These are phyloP conservation scores for Girardinichthys multiradiatus DNA, from an alignment of 2,113 vertebrate species.

Conservation along the genomic window DNA sequence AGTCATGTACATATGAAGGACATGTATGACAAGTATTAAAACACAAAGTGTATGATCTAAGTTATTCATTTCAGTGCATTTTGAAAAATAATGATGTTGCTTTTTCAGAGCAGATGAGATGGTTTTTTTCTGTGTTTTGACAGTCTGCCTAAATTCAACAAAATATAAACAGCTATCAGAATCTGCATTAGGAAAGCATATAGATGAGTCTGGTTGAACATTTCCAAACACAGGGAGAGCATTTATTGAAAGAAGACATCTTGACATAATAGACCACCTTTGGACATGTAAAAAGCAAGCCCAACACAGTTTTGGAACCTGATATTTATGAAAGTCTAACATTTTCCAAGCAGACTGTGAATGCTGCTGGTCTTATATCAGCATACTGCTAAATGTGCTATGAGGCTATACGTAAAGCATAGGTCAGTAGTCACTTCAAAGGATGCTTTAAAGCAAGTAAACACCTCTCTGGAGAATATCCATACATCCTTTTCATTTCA, in stretches of 20 bases:
- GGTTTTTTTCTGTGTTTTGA: no score
- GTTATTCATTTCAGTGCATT: no score
- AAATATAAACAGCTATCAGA: no score
- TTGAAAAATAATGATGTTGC: no score
- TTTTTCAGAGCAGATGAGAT: no score
- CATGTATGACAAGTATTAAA: no score
- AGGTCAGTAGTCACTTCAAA: slow-evolving; percentile 24
- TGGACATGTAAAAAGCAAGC: slow-evolving; percentile 22
- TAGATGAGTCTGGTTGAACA: background rate
- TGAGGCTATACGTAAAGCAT: slow-evolving; percentile 14
- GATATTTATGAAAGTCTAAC: slow-evolving; percentile 3
- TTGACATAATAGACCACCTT: slow-evolving; percentile 29
- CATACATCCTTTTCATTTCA: slow-evolving; percentile 43
- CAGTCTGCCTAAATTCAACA: no score
- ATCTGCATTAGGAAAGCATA: background rate
- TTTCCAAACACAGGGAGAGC: slow-evolving; percentile 23
- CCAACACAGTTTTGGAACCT: slow-evolving; percentile 19
- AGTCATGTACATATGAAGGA: no score
- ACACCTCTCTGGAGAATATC: slow-evolving; percentile 44
- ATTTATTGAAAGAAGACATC: slow-evolving; percentile 8
- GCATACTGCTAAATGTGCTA: slow-evolving; percentile 29
- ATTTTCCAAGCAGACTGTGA: background rate
- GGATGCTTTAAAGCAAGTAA: slow-evolving; percentile 40
- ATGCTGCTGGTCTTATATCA: slow-evolving; percentile 27
- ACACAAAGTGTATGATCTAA: no score